Base-by-base conservation (phyloP, 2,888 invertebrate species). In the Liopterus haemorrhoidalis region DNA sequence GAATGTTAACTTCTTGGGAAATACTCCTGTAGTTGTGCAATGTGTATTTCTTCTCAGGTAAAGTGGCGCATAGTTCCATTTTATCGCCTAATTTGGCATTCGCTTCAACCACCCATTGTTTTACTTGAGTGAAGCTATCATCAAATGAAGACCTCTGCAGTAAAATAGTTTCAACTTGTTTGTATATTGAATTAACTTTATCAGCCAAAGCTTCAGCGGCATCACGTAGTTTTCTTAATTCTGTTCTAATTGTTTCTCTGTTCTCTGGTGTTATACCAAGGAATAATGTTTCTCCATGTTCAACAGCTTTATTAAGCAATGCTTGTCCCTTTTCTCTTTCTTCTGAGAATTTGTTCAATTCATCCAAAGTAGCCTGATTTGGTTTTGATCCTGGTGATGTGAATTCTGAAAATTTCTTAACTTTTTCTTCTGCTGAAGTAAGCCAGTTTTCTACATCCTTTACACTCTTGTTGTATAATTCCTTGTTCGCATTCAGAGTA, bases 71-170 rank as follows among this genome's bases (percentile, higher is more conserved):
- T 3, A 88, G 67, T 53, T 83, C 81, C 40, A 81, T 74, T 38
- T 79, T 80, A 25, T 80, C 79, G 2, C 81, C 78, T 22, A 91
- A 71, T 61, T 85, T 85, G 36, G 77, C 75, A 62, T 86, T 84
- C 1, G 81, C 79, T 55, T 91, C 91, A 42, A 76, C 75, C 19
- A 95, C 76, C 88, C 94, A 95, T 60, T 83, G 80, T 54, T 84
- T 82, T 5, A 93, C 82, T 74, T 92, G 91, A 33, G 82, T 82
- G 55, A 88, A 85, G 50, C 89, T 91, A 57, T 94, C 93, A 63
- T 94, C 93, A 64, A 95, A 91, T 1, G 92, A 91, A 3, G 90
- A 88, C 66, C 93, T 79, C 57, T 93, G 90, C 63, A 92, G 85
- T 49, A 94, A 77, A 25, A 87, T 84, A 1, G 84, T 85, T 71